Evolutionary conservation across 30 jellyfish, hydroid and myxozoan genomes (phyloP), one percentile per base, ranked within the genome.

Genomic region (Sanderia malayensis): DNA sequence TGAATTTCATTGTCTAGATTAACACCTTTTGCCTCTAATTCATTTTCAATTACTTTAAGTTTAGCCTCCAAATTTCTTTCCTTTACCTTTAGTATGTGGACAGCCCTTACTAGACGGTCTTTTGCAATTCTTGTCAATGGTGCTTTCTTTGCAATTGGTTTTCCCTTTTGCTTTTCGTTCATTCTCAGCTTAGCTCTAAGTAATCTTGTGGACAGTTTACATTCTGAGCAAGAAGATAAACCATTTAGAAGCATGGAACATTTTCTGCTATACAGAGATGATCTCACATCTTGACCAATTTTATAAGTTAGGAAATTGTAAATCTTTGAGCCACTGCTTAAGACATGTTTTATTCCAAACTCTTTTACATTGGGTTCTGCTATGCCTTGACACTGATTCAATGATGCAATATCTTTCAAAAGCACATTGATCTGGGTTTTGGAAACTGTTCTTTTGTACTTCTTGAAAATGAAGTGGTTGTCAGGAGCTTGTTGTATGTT

Each of bases 121-220:
- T 69, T 69, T 69, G 69, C 81, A 45, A 69, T 44, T 69, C 44
- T 69, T 45, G 81, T 69, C 46, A 69, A 69, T 23, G 69, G 81
- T 18, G 81, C 81, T 45, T 69, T 69, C 31, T 20, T 22, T 17
- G 81, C 70, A 69, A 69, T 44, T 17, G 81, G 81, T 31, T 19
- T 69, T 69, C 25, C 21, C 45, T 45, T 68, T 41, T 41, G 80
- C 23, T 68, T 68, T 23, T 68, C 58, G 9, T 26, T 44, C 34
- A 27, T 44, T 37, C 25, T 69, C 25, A 69, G 31, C 57, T 46
- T 69, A 17, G 29, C 31, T 22, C 26, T 46, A 15, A 69, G 81
- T 31, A 46, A 44, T 49, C 45, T 26, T 17, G 81, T 46, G 31
- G 81, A 69, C 29, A 69, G 24, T 46, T 44, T 69, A 45, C 81